These are phyloP conservation scores for Cyphomyrus plagiostoma DNA, from an alignment of 2,113 vertebrate genomes.

Conservation along the genomic window DNA sequence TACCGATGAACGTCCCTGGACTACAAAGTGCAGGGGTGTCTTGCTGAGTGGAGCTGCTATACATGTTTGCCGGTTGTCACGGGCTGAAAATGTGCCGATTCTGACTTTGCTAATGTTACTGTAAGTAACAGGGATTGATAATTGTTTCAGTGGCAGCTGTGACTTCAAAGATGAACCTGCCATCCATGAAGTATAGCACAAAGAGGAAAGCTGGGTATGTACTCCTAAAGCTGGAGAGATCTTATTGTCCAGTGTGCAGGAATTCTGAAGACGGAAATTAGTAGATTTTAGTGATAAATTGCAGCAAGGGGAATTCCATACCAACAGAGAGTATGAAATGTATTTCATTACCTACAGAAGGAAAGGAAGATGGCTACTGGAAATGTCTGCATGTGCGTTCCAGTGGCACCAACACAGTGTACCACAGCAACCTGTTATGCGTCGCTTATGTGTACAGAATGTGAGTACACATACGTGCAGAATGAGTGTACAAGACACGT, in stretches of 20 bases:
- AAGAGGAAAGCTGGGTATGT: not conserved
- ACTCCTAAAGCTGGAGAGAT: not conserved
- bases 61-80: not conserved
- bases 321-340: not conserved
- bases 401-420: conserved; percentile 1
- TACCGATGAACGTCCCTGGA: conserved; percentile 34
- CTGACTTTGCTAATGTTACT: not conserved
- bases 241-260: not conserved
- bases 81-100: not conserved
- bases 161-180: not conserved
- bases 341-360: not conserved
- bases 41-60: conserved; percentile 34
- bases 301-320: not conserved
- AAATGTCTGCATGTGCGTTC: not conserved
- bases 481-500: not conserved
- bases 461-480: not conserved
- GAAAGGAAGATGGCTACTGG: not conserved
- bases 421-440: not conserved
- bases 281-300: not conserved
- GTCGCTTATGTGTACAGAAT: not conserved
- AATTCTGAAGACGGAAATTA: not conserved
- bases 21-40: conserved; percentile 51
- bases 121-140: not conserved
- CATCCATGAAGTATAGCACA: not conserved
- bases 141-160: not conserved